A percentile compares a stretch with the other conserved stretches of the same genome.
Evolutionary conservation across 2,113 vertebrate species (phyloP).

Genomic region (Arizona elegans): DNA sequence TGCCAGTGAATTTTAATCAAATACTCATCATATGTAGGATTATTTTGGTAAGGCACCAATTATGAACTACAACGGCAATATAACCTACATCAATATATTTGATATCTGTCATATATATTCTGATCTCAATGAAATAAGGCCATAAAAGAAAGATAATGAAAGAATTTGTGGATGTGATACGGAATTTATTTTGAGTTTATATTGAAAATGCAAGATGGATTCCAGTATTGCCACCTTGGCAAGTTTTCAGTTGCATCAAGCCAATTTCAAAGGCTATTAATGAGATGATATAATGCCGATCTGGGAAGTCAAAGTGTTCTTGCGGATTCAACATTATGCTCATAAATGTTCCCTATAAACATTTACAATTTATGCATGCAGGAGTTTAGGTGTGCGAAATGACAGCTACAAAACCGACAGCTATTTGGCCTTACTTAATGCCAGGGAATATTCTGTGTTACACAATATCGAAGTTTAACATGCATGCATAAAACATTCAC

Average conservation of each 20-base stretch:
- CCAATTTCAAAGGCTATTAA: neutral
- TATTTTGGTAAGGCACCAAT: neutral
- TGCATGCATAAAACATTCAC: neutral
- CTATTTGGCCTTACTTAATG: neutral
- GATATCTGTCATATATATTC: too few species aligned
- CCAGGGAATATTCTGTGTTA: neutral
- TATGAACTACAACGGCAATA: neutral
- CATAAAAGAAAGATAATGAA: neutral
- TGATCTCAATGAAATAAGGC: neutral
- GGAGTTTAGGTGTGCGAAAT: neutral
- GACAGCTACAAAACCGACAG: neutral
- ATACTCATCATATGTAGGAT: neutral
- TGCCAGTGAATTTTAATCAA: neutral
- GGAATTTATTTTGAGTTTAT: neutral
- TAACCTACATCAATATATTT: neutral
- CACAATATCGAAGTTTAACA: neutral
- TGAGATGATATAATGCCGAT: neutral
- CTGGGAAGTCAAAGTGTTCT: neutral
- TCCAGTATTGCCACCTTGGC: neutral
- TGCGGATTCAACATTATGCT: neutral
- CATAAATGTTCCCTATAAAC: neutral
- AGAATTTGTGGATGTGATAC: neutral
- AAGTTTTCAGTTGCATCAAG: neutral
- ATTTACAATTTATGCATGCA: neutral
- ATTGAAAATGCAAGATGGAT: neutral